phyloP scores from a whole-genome alignment of 2,113 vertebrate genomes.

The Gila orcuttii region DNA sequence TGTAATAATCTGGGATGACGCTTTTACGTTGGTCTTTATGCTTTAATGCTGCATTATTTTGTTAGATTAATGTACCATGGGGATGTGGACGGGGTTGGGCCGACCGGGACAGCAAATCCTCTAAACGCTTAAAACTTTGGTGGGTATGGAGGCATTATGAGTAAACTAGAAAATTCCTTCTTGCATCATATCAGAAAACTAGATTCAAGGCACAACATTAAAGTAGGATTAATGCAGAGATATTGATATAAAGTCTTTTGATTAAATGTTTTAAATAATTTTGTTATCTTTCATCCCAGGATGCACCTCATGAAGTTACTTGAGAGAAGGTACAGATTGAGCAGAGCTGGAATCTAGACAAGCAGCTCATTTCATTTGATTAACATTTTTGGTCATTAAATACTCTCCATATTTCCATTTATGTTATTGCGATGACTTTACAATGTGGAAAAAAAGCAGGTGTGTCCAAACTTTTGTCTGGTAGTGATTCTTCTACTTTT shows the following conservation, averaged over 20 bases:
- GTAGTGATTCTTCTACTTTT: not conserved
- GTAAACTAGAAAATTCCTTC: not conserved
- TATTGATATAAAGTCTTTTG: not conserved
- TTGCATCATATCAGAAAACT: slow-evolving; percentile 22
- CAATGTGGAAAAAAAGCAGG: not conserved
- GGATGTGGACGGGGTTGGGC: not conserved
- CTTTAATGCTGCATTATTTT: slow-evolving; percentile 55
- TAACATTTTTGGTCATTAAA: not conserved
- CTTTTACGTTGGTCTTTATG: slow-evolving; percentile 50
- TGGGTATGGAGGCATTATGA: not conserved
- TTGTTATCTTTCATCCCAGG: not conserved
- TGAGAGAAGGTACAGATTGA: not conserved
- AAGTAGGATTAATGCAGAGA: not conserved
- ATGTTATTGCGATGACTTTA: not conserved
- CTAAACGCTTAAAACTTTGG: slow-evolving; percentile 16
- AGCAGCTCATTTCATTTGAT: not conserved
- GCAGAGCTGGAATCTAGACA: not conserved
- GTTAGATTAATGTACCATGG: slow-evolving; percentile 56
- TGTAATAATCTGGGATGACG: slow-evolving; percentile 52
- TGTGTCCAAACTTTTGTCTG: not conserved
- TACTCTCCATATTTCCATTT: no score
- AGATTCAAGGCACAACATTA: not conserved
- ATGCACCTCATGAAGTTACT: not conserved
- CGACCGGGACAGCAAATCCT: slow-evolving; percentile 40
- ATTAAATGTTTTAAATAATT: not conserved